Conservation (phyloP, 2,113 vertebrate species). For the Peromyscus leucopus region DNA sequence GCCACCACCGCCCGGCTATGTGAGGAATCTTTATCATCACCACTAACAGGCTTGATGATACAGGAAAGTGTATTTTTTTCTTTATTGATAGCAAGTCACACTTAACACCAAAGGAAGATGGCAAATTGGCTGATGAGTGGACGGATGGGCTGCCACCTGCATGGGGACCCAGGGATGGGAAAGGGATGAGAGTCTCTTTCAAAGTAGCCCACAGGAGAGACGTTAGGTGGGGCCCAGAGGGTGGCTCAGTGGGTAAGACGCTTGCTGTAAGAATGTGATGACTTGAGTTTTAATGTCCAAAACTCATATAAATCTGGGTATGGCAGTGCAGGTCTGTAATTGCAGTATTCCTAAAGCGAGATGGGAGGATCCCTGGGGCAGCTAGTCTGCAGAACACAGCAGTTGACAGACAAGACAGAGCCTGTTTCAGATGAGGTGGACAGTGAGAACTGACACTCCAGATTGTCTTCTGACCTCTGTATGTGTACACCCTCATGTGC, state of each 20-base stretch:
- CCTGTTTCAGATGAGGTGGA: not conserved
- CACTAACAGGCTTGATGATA: not conserved
- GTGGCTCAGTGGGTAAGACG: not conserved
- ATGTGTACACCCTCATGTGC: not conserved
- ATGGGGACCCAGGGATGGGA: not conserved
- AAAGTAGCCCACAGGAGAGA: not conserved
- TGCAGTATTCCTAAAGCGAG: too few relatives aligned
- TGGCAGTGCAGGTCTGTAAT: not conserved
- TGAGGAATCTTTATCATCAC: not conserved
- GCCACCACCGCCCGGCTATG: too few relatives aligned
- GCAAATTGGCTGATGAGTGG: too few relatives aligned
- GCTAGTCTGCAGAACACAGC: not conserved
- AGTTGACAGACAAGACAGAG: not conserved
- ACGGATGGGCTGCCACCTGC: not conserved
- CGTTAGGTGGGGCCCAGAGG: not conserved
- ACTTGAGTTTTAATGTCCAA: not conserved
- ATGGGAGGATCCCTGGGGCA: not conserved
- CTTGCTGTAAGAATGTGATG: not conserved
- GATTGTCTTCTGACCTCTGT: not conserved
- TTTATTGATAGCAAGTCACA: not conserved
- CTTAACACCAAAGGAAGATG: not conserved
- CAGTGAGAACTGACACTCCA: not conserved
- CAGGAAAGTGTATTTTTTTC: conserved; percentile 12
- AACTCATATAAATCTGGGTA: too few relatives aligned
- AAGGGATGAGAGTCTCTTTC: not conserved